Conservation (phyloP, 2,888 invertebrate genomes). For the Frankliniella fusca region DNA sequence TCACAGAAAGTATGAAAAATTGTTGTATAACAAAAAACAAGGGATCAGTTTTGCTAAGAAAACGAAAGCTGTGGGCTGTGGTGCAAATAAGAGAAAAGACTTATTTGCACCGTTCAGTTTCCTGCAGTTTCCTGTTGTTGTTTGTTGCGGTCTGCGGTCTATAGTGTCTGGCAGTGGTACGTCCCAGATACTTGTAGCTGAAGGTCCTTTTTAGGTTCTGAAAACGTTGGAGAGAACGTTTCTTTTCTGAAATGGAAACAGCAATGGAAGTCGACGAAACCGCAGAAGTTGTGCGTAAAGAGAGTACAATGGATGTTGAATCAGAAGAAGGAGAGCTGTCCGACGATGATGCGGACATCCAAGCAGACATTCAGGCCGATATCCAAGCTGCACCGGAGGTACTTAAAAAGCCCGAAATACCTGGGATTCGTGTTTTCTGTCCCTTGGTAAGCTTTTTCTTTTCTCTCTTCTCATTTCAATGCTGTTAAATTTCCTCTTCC, state of each 20-base stretch:
- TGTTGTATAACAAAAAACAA: too few relatives aligned
- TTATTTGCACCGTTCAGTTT: not conserved
- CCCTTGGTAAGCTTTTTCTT: not conserved
- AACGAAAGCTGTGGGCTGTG: too few relatives aligned
- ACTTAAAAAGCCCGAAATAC: constrained; percentile 20
- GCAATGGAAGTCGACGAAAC: not conserved
- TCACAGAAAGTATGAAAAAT: too few relatives aligned
- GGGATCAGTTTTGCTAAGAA: too few relatives aligned
- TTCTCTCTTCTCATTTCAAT: not conserved
- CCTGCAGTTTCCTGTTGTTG: not conserved
- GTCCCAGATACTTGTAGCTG: not conserved
- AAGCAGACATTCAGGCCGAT: constrained; percentile 30
- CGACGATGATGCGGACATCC: constrained; percentile 42
- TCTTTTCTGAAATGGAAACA: not conserved
- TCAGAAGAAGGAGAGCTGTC: constrained; percentile 50
- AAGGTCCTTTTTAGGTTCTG: not conserved
- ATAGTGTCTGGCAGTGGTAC: too few relatives aligned
- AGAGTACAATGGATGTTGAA: constrained; percentile 39
- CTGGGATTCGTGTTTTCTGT: not conserved
- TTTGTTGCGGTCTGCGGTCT: not conserved
- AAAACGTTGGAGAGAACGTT: not conserved
- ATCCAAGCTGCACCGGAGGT: constrained; percentile 15
- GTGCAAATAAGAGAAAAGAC: too few relatives aligned
- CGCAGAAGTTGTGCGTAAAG: not conserved
- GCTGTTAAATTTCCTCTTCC: not conserved